These are phyloP conservation scores for Rhynchopsitta pachyrhyncha DNA, from an alignment of 2,113 vertebrate genomes.

Conservation along the genomic window DNA sequence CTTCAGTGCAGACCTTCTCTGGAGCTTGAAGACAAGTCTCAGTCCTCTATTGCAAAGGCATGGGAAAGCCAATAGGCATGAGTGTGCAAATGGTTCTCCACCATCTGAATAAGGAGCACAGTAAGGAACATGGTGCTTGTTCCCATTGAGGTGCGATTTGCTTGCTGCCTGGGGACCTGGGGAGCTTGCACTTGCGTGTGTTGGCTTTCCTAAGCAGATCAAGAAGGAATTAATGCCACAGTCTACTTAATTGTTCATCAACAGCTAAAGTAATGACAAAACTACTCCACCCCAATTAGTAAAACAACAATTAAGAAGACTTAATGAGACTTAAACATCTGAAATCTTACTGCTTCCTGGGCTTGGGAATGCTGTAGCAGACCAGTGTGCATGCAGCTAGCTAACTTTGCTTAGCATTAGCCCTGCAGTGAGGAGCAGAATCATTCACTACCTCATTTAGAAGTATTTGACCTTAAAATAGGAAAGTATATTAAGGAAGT, in stretches of 20 bases:
- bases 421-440: background rate
- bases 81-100: background rate
- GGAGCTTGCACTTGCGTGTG: background rate
- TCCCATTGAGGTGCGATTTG: background rate
- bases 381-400: background rate
- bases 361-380: background rate
- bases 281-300: background rate
- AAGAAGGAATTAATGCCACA: background rate
- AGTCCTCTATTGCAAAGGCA: background rate
- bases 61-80: background rate
- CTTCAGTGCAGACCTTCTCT: background rate
- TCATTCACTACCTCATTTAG: background rate
- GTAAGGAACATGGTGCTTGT: background rate
- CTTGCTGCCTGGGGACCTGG: background rate
- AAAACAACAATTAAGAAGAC: background rate
- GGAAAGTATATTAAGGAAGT: background rate
- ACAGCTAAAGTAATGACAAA: background rate
- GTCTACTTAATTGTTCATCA: background rate
- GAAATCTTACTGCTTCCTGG: background rate
- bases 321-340: background rate
- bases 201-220: background rate
- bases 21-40: background rate
- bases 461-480: background rate
- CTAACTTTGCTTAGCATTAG: background rate
- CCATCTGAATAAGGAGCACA: background rate